Percentiles rank a stretch among this genome's conserved stretches.
phyloP scores from a whole-genome alignment of 2,888 invertebrate species.

The Oxystoma pomonae region DNA sequence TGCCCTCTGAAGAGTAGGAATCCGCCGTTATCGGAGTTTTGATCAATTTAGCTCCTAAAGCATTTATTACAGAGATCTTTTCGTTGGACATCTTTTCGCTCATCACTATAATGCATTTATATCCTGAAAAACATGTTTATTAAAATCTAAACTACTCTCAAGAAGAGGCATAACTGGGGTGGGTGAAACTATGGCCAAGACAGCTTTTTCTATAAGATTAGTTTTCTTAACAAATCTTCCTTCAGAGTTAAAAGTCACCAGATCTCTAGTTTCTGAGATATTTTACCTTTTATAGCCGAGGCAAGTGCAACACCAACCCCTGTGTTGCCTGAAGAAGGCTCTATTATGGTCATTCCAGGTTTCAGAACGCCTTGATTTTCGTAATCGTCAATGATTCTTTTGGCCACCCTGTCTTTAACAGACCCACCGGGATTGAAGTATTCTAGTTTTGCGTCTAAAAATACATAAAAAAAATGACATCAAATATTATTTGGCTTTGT shows the following conservation, averaged over 20 bases:
- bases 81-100: conserved; percentile 97
- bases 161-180: too few species aligned
- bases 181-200: too few species aligned
- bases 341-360: conserved; percentile 89
- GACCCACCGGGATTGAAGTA: conserved; percentile 96
- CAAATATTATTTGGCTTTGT: too few species aligned
- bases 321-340: conserved; percentile 82
- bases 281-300: conserved; percentile 73
- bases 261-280: too few species aligned
- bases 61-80: conserved; percentile 84
- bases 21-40: conserved; percentile 91
- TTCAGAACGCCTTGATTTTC: conserved; percentile 78
- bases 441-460: conserved; percentile 92
- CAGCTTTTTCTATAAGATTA: conserved; percentile 2
- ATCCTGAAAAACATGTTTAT: conserved; percentile 65
- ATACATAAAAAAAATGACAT: too few species aligned
- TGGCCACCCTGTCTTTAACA: conserved; percentile 90
- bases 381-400: conserved; percentile 92
- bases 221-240: too few species aligned
- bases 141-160: too few species aligned
- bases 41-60: conserved; percentile 91
- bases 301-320: conserved; percentile 95
- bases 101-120: conserved; percentile 94
- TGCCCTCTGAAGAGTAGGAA: conserved; percentile 82
- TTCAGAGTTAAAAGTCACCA: too few species aligned